phyloP scores from a whole-genome alignment of 2,888 invertebrate species.

The Spodoptera exigua region DNA sequence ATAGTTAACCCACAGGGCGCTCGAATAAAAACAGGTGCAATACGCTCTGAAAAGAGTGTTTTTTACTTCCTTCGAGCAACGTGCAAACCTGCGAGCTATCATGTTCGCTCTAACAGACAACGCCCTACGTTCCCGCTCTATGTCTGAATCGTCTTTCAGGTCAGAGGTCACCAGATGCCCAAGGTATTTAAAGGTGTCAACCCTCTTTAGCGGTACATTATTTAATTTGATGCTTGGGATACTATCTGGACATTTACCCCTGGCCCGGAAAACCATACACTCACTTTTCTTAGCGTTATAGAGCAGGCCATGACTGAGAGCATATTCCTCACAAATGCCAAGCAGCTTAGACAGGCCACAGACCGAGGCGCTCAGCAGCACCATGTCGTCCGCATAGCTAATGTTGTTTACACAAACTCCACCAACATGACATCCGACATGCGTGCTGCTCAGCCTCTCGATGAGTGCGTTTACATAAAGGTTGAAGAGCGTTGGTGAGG shows the following conservation, averaged over 20 bases:
- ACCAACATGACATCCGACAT: background rate
- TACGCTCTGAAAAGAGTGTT: constrained; percentile 10
- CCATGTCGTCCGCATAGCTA: background rate
- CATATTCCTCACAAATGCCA: constrained; percentile 1
- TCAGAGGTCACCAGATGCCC: constrained; percentile 31
- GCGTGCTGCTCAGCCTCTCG: background rate
- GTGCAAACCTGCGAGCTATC: constrained; percentile 40
- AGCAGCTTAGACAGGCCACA: constrained; percentile 4
- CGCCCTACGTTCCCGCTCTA: constrained; percentile 31
- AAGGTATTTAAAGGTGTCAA: constrained; percentile 29
- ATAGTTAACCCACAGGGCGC: constrained; percentile 5
- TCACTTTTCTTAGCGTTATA: constrained; percentile 12
- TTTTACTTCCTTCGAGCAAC: constrained; percentile 12
- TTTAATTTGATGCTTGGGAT: constrained; percentile 5
- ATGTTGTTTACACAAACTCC: background rate
- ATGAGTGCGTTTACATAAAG: background rate
- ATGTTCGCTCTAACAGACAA: constrained; percentile 32
- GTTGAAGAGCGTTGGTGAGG: constrained; percentile 2
- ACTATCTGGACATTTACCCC: constrained; percentile 1
- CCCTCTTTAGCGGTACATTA: constrained; percentile 3
- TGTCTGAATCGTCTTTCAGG: constrained; percentile 24
- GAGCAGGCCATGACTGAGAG: constrained; percentile 4
- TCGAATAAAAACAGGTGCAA: constrained; percentile 9
- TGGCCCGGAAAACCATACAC: constrained; percentile 10
- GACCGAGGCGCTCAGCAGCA: background rate